Evolutionary conservation across 2,113 vertebrate species (phyloP).

Genomic region (Heptranchias perlo): DNA sequence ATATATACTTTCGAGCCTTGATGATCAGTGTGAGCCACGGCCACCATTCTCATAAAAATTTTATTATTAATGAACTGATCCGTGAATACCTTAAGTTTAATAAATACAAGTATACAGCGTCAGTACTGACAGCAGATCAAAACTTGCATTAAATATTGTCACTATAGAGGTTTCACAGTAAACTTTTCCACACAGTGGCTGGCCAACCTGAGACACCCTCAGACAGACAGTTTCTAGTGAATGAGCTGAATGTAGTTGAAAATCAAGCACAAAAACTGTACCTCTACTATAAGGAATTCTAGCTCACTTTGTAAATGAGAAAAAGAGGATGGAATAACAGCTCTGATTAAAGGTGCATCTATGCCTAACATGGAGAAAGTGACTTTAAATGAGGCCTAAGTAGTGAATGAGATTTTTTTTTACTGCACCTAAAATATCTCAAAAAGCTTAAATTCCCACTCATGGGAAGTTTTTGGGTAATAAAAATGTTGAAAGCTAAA

Average conservation of each 20-base stretch:
- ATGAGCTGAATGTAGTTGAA: conserved; percentile 78
- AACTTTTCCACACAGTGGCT: conserved; percentile 68
- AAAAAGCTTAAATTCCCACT: no score
- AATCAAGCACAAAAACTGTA: conserved; percentile 71
- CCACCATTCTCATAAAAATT: conserved; percentile 77
- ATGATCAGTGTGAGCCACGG: conserved; percentile 67
- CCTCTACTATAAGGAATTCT: conserved; percentile 86
- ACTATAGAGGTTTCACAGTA: conserved; percentile 4
- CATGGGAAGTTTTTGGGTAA: no score
- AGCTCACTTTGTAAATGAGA: conserved; percentile 68
- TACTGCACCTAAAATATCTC: no score
- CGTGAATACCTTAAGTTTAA: conserved; percentile 93
- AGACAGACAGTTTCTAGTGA: conserved; percentile 82
- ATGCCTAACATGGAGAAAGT: conserved; percentile 46
- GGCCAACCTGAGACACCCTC: conserved; percentile 78
- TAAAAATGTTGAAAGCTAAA: no score
- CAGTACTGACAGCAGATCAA: conserved; percentile 68
- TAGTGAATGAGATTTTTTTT: no score
- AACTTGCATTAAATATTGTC: neutral
- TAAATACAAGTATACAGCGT: conserved; percentile 74
- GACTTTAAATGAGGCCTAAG: no score
- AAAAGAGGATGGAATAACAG: conserved; percentile 49
- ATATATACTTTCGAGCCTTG: no score
- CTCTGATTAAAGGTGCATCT: conserved; percentile 46
- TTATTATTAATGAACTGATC: conserved; percentile 89